Evolutionary conservation across 2,113 vertebrate genomes (phyloP).

Genomic region (Petrocephalus zakoni): DNA sequence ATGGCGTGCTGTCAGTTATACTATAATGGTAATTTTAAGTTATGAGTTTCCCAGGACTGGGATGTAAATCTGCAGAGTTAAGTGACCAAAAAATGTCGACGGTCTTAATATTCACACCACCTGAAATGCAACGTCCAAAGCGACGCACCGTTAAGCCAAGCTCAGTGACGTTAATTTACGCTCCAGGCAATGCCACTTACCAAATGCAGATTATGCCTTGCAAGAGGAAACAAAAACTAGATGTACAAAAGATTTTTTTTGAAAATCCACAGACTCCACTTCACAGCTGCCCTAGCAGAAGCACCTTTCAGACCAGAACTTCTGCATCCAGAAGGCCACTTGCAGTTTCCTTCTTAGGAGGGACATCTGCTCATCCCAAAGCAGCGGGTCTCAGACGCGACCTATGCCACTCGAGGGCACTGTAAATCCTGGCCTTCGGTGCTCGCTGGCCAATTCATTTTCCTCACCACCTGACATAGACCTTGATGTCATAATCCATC

Average conservation of each 20-base stretch:
- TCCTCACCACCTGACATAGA: conserved; percentile 44
- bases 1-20: neutral
- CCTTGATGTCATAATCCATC: conserved; percentile 68
- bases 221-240: neutral
- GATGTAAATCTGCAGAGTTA: neutral
- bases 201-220: neutral
- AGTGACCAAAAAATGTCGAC: neutral
- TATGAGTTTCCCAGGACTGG: neutral
- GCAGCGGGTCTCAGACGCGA: conserved; percentile 29
- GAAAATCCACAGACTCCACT: neutral
- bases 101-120: neutral
- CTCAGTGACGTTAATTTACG: neutral
- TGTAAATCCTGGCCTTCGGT: conserved; percentile 41
- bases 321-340: conserved; percentile 24
- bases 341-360: conserved; percentile 19
- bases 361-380: conserved; percentile 26
- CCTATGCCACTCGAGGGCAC: conserved; percentile 34
- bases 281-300: neutral
- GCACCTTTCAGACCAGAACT: neutral
- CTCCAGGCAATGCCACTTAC: neutral
- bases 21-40: neutral
- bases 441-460: conserved; percentile 56
- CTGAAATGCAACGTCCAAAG: neutral
- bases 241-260: neutral
- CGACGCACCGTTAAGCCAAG: neutral